Percentiles rank a stretch among this genome's conserved stretches.
Conservation (phyloP, 1,140 invertebrate species). For the Scylla paramamosain region DNA sequence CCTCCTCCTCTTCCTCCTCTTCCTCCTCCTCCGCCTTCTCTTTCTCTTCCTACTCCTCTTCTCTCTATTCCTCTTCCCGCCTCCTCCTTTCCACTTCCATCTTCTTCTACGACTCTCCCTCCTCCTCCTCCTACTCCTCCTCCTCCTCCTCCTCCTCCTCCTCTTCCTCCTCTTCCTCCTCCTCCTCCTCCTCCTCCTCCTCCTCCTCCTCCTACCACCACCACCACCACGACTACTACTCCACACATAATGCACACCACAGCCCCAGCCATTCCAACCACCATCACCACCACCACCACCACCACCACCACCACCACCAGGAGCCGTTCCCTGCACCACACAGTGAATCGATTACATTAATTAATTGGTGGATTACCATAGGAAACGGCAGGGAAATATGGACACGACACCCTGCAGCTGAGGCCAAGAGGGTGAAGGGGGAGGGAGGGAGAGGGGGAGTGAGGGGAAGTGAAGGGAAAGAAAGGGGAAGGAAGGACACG, state of each 20-base stretch:
- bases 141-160: not conserved
- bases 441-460: not conserved
- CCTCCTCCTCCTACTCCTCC: not conserved
- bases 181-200: too few species aligned
- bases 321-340: not conserved
- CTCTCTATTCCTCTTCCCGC: not conserved
- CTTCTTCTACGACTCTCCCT: not conserved
- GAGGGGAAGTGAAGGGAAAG: not conserved
- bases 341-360: slow-evolving; percentile 70
- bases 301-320: not conserved
- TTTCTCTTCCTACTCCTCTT: not conserved
- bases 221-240: not conserved
- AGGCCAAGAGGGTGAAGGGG: slow-evolving; percentile 2
- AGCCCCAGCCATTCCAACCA: not conserved
- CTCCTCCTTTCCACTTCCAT: not conserved
- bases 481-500: not conserved
- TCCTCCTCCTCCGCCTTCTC: not conserved
- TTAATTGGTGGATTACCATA: slow-evolving; percentile 73
- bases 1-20: not conserved
- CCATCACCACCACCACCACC: not conserved
- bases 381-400: slow-evolving; percentile 59
- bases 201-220: not conserved
- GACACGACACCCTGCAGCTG: slow-evolving; percentile 37
- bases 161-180: not conserved
- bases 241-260: not conserved